Evolutionary conservation across 2,888 invertebrate species (phyloP).

Genomic region (Ptychoptera albimana): DNA sequence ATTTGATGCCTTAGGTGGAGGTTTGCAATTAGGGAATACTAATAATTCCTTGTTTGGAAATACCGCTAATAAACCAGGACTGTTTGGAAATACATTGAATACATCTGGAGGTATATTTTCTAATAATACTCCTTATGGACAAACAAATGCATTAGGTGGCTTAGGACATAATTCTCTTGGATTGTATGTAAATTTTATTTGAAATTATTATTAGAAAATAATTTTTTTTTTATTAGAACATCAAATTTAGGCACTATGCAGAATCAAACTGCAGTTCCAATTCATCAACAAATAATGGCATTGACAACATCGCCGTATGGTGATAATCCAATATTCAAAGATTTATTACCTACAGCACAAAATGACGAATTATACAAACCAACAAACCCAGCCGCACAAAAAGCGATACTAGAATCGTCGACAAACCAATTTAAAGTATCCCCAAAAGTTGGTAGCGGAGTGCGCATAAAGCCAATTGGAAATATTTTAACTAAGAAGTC

Average conservation of each 20-base stretch:
- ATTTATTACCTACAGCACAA: slow-evolving; percentile 37
- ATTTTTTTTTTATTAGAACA: background rate
- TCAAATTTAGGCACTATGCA: slow-evolving; percentile 15
- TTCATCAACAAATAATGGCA: slow-evolving; percentile 58
- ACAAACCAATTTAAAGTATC: slow-evolving; percentile 40
- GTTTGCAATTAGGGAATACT: background rate
- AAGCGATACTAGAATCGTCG: slow-evolving; percentile 38
- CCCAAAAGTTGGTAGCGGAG: slow-evolving; percentile 35
- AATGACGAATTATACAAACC: slow-evolving; percentile 53
- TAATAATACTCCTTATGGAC: slow-evolving; percentile 20
- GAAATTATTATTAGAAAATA: too few species aligned
- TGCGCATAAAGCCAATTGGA: slow-evolving; percentile 32
- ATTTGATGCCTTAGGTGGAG: slow-evolving; percentile 10
- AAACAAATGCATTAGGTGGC: slow-evolving; percentile 15
- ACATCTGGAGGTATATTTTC: slow-evolving; percentile 31
- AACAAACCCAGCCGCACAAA: slow-evolving; percentile 54
- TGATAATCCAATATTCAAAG: slow-evolving; percentile 70
- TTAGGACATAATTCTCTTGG: slow-evolving; percentile 4
- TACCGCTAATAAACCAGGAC: slow-evolving; percentile 31
- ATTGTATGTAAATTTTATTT: background rate
- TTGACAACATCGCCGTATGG: slow-evolving; percentile 74
- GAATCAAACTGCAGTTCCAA: slow-evolving; percentile 27
- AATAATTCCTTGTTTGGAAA: slow-evolving; percentile 31
- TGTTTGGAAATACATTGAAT: slow-evolving; percentile 36
- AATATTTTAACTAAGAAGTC: slow-evolving; percentile 38